Evolutionary conservation across 2,797 vertebrate genomes (phyloP).

Genomic region (Natrix natrix): DNA sequence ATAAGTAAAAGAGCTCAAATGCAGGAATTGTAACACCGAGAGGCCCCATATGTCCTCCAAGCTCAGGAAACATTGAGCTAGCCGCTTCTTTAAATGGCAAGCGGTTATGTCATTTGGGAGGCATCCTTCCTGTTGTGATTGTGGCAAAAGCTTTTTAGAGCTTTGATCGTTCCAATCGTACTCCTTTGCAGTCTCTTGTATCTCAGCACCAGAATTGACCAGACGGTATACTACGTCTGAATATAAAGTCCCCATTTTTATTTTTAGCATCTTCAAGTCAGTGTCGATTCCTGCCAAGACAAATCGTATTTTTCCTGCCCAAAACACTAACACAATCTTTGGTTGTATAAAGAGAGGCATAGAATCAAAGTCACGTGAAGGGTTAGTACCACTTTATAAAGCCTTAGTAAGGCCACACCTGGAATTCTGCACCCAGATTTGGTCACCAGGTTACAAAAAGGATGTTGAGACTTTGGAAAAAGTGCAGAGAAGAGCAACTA

Average conservation of each 20-base stretch:
- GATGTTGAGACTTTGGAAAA: not conserved
- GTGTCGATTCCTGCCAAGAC: too few species aligned
- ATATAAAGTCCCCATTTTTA: too few species aligned
- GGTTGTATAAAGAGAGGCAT: too few species aligned
- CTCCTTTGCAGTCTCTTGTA: conserved; percentile 23
- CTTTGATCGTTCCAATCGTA: conserved; percentile 26
- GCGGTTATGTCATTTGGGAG: not conserved
- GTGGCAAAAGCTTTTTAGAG: not conserved
- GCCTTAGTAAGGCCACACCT: too few species aligned
- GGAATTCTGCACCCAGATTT: not conserved
- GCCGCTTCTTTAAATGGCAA: conserved; percentile 40
- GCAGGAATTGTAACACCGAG: conserved; percentile 71
- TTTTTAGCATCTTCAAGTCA: too few species aligned
- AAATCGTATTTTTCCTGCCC: too few species aligned
- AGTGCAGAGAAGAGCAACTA: not conserved
- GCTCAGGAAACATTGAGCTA: conserved; percentile 48
- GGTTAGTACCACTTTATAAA: not conserved
- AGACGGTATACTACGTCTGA: not conserved
- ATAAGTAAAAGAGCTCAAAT: conserved; percentile 61
- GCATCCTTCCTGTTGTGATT: conserved; percentile 10
- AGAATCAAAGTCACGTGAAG: too few species aligned
- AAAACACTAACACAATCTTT: too few species aligned
- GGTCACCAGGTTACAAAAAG: not conserved
- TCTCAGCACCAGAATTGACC: conserved; percentile 19
- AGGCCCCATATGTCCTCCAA: conserved; percentile 67